These are phyloP conservation scores for Abramis brama DNA, from an alignment of 2,113 vertebrate species.

Conservation along the genomic window DNA sequence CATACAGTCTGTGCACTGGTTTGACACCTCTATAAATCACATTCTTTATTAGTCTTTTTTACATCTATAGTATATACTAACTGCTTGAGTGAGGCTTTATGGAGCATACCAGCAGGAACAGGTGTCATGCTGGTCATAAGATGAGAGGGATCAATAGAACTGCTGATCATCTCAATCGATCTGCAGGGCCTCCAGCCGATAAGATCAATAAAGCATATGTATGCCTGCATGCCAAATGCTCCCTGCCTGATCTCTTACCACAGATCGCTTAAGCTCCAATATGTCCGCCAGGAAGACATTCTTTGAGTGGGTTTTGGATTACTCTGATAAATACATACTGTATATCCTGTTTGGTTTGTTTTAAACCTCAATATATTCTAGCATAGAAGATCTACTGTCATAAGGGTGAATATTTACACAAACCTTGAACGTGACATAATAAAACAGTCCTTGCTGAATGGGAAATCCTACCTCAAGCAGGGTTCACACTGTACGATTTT, in stretches of 20 bases:
- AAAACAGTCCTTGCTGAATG: background rate
- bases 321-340: background rate
- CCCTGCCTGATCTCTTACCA: constrained; percentile 65
- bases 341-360: background rate
- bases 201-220: constrained; percentile 76
- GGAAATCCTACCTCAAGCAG: background rate
- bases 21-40: background rate
- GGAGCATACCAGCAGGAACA: constrained; percentile 47
- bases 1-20: background rate
- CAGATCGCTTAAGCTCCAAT: constrained; percentile 62
- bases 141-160: constrained; percentile 67
- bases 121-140: constrained; percentile 63
- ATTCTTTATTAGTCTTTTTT: constrained; percentile 25
- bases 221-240: constrained; percentile 72
- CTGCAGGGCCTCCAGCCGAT: constrained; percentile 68
- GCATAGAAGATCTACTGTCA: background rate
- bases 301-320: background rate
- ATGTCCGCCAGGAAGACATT: constrained; percentile 29
- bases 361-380: background rate
- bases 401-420: background rate
- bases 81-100: constrained; percentile 14
- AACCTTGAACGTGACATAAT: background rate
- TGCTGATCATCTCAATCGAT: constrained; percentile 79
- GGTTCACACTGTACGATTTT: too few relatives aligned
- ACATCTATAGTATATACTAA: constrained; percentile 10